These are phyloP conservation scores for Eulemur coronatus DNA, from an alignment of 2,797 vertebrate genomes.

Conservation along the genomic window DNA sequence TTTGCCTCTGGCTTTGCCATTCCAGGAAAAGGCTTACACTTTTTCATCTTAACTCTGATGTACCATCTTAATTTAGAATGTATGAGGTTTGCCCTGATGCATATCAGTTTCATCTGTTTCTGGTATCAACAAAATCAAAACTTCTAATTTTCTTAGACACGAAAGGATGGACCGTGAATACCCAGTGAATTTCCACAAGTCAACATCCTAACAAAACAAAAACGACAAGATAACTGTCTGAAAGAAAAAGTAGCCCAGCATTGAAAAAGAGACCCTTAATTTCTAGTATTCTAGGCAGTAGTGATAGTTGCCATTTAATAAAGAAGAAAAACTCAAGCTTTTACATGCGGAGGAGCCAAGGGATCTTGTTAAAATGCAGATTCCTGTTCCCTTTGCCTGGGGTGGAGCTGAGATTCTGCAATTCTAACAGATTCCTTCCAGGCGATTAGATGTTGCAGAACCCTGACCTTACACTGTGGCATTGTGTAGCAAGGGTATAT, in stretches of 20 bases:
- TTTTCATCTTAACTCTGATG: slow-evolving; percentile 37
- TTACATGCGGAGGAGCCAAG: background rate
- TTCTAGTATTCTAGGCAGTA: background rate
- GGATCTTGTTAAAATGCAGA: background rate
- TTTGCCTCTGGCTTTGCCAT: slow-evolving; percentile 22
- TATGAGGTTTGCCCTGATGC: slow-evolving; percentile 39
- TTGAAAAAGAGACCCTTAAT: background rate
- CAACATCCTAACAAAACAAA: background rate
- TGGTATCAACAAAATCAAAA: slow-evolving; percentile 61
- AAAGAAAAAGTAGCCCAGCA: background rate
- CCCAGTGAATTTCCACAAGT: slow-evolving; percentile 33
- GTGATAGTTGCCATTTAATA: background rate
- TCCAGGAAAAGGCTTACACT: slow-evolving; percentile 30
- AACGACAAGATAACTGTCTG: background rate
- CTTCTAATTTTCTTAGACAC: background rate
- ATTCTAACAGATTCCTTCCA: background rate
- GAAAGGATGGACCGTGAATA: background rate
- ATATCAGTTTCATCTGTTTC: background rate
- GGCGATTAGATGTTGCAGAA: background rate
- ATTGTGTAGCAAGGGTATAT: too few species aligned
- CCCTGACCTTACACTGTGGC: background rate
- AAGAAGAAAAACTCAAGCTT: background rate
- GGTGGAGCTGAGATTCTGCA: too few species aligned
- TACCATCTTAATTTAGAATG: slow-evolving; percentile 65
- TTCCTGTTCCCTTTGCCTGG: background rate